A percentile compares a stretch with the other conserved stretches of the same genome.
These are phyloP conservation scores for Drosophila affinis DNA, from an alignment of 2,888 invertebrate genomes.

Conservation along the genomic window DNA sequence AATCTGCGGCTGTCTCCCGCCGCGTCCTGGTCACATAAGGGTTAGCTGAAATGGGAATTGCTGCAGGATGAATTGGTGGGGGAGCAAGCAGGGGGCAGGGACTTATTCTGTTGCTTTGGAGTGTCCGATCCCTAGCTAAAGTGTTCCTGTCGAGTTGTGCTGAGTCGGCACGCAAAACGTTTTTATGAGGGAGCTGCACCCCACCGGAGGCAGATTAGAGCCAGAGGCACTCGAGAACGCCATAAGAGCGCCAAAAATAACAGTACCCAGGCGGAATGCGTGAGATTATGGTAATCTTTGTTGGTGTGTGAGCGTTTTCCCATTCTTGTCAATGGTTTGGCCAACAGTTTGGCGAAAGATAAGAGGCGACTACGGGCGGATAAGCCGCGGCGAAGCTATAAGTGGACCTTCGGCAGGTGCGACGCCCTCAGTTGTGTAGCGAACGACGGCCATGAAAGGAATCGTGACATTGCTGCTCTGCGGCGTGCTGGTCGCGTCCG, in stretches of 20 bases:
- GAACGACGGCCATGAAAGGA: conserved; percentile 52
- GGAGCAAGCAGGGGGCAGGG: no score
- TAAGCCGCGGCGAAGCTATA: conserved; percentile 54
- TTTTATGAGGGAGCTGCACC: conserved; percentile 20
- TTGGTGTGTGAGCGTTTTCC: conserved; percentile 6
- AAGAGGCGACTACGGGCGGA: conserved; percentile 1
- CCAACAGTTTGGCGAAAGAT: conserved; percentile 22
- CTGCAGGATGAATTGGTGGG: no score
- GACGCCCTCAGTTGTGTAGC: conserved; percentile 26
- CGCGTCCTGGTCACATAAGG: no score
- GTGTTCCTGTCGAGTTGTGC: not conserved
- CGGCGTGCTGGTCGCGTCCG: conserved; percentile 49
- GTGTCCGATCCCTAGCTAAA: not conserved
- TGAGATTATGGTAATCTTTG: conserved; percentile 32
- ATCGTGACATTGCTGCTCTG: conserved; percentile 50
- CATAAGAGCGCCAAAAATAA: conserved; percentile 4
- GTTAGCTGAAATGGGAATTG: no score
- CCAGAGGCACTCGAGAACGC: not conserved
- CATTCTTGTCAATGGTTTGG: conserved; percentile 31
- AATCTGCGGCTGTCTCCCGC: no score
- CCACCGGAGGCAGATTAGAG: conserved; percentile 36
- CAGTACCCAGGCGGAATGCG: conserved; percentile 7
- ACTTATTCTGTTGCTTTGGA: no score
- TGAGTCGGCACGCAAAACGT: not conserved
- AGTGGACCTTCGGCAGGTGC: conserved; percentile 31